These are phyloP conservation scores for Cyrtonyx montezumae DNA, from an alignment of 2,113 vertebrate species.

Conservation along the genomic window DNA sequence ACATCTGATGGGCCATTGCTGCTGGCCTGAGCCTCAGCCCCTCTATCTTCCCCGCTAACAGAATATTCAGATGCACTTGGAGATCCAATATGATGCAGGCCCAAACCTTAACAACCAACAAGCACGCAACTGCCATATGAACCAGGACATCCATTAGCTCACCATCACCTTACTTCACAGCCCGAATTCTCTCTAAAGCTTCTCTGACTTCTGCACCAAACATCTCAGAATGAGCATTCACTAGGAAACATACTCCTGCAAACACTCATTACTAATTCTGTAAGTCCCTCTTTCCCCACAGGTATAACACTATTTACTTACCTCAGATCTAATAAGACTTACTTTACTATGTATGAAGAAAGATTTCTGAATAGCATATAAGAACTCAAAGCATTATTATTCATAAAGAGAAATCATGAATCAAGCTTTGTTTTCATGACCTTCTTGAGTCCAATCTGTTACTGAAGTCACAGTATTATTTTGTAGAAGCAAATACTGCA, in stretches of 20 bases:
- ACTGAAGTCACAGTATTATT: not conserved
- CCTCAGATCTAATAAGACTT: not conserved
- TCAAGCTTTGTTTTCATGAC: not conserved
- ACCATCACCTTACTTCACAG: not conserved
- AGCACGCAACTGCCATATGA: not conserved
- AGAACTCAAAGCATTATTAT: not conserved
- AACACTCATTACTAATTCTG: not conserved
- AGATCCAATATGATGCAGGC: accelerated
- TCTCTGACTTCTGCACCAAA: not conserved
- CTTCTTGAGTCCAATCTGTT: not conserved
- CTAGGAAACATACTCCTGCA: not conserved
- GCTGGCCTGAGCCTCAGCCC: not conserved
- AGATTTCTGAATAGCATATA: not conserved
- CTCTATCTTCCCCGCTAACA: not conserved
- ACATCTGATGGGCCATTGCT: not conserved
- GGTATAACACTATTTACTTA: not conserved
- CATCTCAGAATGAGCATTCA: not conserved
- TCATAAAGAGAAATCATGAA: not conserved
- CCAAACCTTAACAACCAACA: not conserved
- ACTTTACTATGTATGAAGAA: not conserved
- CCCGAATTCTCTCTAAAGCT: not conserved
- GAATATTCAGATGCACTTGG: not conserved
- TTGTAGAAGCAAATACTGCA: not conserved
- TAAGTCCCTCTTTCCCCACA: not conserved
- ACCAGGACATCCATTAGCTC: not conserved